Base-by-base conservation (phyloP, 2,113 vertebrate genomes). In the Chaenogobius annularis region DNA sequence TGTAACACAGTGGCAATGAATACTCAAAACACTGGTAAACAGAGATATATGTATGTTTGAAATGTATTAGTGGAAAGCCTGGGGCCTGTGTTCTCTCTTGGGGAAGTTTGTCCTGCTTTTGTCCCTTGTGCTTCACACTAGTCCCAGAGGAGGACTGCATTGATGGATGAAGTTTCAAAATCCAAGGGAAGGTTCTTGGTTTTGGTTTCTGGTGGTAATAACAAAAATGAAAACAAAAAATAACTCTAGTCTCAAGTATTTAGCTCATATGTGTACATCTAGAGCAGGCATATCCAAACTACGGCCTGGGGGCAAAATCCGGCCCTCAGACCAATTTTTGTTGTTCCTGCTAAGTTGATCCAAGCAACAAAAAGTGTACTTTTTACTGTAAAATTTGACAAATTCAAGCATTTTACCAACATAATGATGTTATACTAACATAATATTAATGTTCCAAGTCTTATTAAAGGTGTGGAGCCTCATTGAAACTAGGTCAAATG, bases 131-230 rank as follows among this genome's bases (percentile, higher is more conserved):
- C 73, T 58, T 58, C 1, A 86, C 59, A 68, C 70, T 12, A n/a
- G 23, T 82, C 80, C 74, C 73, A 74, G 19, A 77, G 69, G 79
- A 75, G 10, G 1, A 9, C 7, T 65, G 31, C 44, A 52, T 20
- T 87, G 81, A 82, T 83, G 73, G 72, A 87, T 83, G 48, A 14
- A 76, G 72, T 14, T 68, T 52, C 22, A 74, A 59, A 59, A 47
- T 54, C 3, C 40, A 19, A 13, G 26, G 35, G 63, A 70, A 3
- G 11, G n/a, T 22, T 19, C 43, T 44, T 8, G 1, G 44, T 66
- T 75, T 67, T 59, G 68, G 72, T 40, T 22, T 48, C 59, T 63
- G 13, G n/a, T 20, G 35, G 19, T 44, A 43, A 9, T 62, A 26
- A 17, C 48, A 35, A 35, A n/a, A n/a, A 52, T 20, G 35, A 11